Conservation (phyloP, 1,140 invertebrate species). For the Diprion similis region DNA sequence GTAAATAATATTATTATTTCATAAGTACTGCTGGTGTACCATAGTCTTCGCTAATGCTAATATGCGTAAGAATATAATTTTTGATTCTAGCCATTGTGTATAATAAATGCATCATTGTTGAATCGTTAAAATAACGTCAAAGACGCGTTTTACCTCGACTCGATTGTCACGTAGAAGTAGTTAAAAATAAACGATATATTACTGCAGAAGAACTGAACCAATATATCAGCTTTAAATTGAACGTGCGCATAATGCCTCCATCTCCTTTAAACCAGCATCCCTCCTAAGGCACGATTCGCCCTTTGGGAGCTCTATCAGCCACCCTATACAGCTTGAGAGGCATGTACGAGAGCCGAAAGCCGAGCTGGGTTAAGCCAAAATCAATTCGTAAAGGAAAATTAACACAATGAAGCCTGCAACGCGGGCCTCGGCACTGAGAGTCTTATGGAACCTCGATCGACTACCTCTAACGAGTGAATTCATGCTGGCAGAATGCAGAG, state of each 20-base stretch:
- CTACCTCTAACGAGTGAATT: not conserved
- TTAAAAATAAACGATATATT: no score
- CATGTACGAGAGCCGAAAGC: not conserved
- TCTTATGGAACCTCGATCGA: not conserved
- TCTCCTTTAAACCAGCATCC: conserved; percentile 5
- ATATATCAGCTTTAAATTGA: no score
- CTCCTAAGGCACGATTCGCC: not conserved
- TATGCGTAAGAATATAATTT: no score
- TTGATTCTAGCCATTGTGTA: no score
- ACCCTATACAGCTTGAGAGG: not conserved
- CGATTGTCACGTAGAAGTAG: no score
- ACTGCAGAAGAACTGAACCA: no score
- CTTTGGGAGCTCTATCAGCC: not conserved
- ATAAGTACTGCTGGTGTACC: no score
- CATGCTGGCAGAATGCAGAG: not conserved
- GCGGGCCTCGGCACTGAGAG: not conserved
- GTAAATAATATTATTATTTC: no score
- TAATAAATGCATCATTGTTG: no score
- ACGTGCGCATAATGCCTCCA: not conserved
- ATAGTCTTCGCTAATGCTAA: no score
- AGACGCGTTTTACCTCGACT: no score
- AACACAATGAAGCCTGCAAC: conserved; percentile 18
- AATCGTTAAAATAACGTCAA: no score
- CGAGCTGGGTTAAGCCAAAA: conserved; percentile 26
- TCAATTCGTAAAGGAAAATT: conserved; percentile 38